Conservation (phyloP, 1,140 invertebrate genomes). For the Drosophila bifasciata region DNA sequence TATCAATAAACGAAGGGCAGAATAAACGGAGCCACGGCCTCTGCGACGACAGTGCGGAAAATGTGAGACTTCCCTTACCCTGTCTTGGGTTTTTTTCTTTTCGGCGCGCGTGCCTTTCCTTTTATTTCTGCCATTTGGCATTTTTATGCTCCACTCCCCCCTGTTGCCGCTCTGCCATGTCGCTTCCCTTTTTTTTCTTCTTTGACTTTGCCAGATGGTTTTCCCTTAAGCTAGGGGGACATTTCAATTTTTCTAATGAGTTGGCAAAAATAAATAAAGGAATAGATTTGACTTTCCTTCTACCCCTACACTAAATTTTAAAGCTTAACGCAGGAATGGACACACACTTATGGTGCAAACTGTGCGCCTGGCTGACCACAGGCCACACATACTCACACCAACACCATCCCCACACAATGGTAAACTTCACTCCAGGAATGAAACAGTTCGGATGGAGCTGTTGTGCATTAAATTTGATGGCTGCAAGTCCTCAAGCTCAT, state of each 20-base stretch:
- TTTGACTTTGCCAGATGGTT: slow-evolving; percentile 19
- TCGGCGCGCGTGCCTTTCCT: slow-evolving; percentile 51
- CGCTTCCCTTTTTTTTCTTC: slow-evolving; percentile 19
- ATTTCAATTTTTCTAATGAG: slow-evolving; percentile 74
- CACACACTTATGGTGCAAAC: slow-evolving; percentile 20
- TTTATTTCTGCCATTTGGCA: slow-evolving; percentile 36
- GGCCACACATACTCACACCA: slow-evolving; percentile 2
- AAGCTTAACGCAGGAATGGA: slow-evolving; percentile 5
- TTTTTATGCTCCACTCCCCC: slow-evolving; percentile 17
- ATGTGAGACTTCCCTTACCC: slow-evolving; percentile 66
- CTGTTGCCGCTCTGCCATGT: slow-evolving; percentile 17
- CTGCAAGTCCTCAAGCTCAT: slow-evolving; percentile 54
- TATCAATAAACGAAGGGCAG: slow-evolving; percentile 58
- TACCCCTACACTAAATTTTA: slow-evolving; percentile 8
- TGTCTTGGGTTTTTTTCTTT: slow-evolving; percentile 29
- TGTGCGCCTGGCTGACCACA: slow-evolving; percentile 42
- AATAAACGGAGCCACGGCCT: slow-evolving; percentile 13
- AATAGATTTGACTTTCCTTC: not conserved
- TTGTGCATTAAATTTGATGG: slow-evolving; percentile 53
- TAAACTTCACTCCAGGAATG: not conserved
- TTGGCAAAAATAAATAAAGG: slow-evolving; percentile 40
- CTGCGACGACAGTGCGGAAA: slow-evolving; percentile 57
- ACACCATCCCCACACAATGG: not conserved
- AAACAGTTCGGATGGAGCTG: not conserved
- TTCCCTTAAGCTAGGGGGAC: slow-evolving; percentile 18